phyloP scores from a whole-genome alignment of 23 tunicate genomes.

The Oikopleura dioica region DNA sequence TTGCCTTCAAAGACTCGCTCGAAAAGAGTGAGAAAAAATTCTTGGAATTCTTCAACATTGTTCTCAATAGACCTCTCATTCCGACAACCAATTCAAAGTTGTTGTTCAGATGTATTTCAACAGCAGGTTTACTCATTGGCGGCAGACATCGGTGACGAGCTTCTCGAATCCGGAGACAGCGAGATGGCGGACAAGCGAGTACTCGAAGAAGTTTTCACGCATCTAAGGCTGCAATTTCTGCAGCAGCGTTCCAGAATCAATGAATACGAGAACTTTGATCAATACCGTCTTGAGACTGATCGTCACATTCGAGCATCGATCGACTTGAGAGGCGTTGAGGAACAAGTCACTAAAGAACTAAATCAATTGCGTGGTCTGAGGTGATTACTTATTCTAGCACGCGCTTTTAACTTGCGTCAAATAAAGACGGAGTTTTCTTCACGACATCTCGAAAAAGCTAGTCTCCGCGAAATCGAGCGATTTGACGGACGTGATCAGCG shows the following conservation, averaged over 20 bases:
- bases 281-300: not conserved
- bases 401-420: no score
- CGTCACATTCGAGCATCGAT: not conserved
- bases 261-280: not conserved
- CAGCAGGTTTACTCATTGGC: not conserved
- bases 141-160: not conserved
- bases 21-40: not conserved
- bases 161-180: not conserved
- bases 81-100: not conserved
- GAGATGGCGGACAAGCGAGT: not conserved
- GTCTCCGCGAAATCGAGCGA: not conserved
- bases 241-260: not conserved
- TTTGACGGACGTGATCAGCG: not conserved
- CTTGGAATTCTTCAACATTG: not conserved
- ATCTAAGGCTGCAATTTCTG: not conserved
- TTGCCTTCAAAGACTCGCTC: not conserved
- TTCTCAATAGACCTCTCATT: not conserved
- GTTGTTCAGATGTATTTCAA: not conserved
- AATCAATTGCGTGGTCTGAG: not conserved
- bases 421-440: not conserved
- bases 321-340: constrained; percentile 1
- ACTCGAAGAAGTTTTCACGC: not conserved
- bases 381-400: no score
- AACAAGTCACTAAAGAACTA: not conserved
- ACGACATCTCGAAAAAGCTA: not conserved